These are phyloP conservation scores for Halyomorpha halys DNA, from an alignment of 1,140 invertebrate species.

Conservation along the genomic window DNA sequence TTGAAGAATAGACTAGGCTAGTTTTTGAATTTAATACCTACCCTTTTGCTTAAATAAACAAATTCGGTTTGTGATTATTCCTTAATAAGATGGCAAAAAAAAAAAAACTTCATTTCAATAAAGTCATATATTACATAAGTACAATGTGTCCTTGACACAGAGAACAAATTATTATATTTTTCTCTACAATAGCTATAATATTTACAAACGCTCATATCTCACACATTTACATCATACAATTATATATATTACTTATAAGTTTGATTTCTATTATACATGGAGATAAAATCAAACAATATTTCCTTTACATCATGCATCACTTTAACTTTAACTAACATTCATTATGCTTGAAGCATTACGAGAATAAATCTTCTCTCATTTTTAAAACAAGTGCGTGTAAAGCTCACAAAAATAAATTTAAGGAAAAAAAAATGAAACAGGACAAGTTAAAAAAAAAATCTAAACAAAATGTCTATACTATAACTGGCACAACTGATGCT, in stretches of 20 bases:
- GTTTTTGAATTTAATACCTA: too few species aligned
- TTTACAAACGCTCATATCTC: slow-evolving; percentile 9
- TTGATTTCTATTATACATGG: slow-evolving; percentile 2
- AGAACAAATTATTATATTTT: background rate
- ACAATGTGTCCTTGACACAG: background rate
- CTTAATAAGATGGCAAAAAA: too few species aligned
- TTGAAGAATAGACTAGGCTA: too few species aligned
- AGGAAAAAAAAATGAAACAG: background rate
- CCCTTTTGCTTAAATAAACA: too few species aligned
- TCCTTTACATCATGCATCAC: background rate
- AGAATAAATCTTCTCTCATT: background rate
- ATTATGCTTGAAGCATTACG: slow-evolving; percentile 5
- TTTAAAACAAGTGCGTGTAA: background rate
- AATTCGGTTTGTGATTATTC: too few species aligned
- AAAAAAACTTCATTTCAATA: background rate
- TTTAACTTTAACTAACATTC: slow-evolving; percentile 2
- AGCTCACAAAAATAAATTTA: background rate
- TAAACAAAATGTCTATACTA: background rate
- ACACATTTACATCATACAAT: slow-evolving; percentile 9
- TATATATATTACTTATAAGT: slow-evolving; percentile 11
- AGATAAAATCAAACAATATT: background rate
- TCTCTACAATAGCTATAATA: slow-evolving; percentile 2
- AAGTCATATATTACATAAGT: slow-evolving; percentile 16
- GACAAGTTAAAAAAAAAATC: background rate
- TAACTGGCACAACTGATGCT: slow-evolving; percentile 1